Conservation (phyloP, 2,888 invertebrate genomes). For the Helleia helle region DNA sequence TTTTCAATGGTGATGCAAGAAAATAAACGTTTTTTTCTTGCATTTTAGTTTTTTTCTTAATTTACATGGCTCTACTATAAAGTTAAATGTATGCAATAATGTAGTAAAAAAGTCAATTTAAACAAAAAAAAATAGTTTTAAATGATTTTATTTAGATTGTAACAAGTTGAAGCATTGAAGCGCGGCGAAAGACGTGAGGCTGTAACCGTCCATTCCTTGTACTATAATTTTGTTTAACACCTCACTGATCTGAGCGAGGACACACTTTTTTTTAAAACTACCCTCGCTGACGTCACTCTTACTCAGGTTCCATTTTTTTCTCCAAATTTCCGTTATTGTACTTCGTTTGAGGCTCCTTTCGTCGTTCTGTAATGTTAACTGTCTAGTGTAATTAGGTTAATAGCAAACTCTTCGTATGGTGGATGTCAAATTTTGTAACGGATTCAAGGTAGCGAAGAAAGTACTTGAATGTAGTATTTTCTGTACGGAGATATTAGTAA, state of each 20-base stretch:
- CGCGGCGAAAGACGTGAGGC: constrained; percentile 46
- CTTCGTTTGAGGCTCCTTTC: constrained; percentile 34
- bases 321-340: constrained; percentile 48
- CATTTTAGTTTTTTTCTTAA: too few species aligned
- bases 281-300: constrained; percentile 25
- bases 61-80: too few species aligned
- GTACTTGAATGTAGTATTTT: too few species aligned
- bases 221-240: constrained; percentile 50
- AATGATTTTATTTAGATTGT: constrained; percentile 24
- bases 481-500: too few species aligned
- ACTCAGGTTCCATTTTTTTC: constrained; percentile 48
- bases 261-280: constrained; percentile 31
- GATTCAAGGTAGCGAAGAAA: too few species aligned
- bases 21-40: too few species aligned
- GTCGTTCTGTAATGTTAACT: constrained; percentile 23
- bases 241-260: constrained; percentile 34
- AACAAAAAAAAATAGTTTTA: neutral
- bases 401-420: too few species aligned
- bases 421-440: neutral
- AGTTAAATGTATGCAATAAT: too few species aligned
- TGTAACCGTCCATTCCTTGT: constrained; percentile 43
- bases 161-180: constrained; percentile 55
- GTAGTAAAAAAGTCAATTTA: constrained; percentile 18
- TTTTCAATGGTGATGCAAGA: too few species aligned
- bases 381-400: too few species aligned